phyloP scores from a whole-genome alignment of 2,797 vertebrate species.

The Cercopithecus hamlyni region DNA sequence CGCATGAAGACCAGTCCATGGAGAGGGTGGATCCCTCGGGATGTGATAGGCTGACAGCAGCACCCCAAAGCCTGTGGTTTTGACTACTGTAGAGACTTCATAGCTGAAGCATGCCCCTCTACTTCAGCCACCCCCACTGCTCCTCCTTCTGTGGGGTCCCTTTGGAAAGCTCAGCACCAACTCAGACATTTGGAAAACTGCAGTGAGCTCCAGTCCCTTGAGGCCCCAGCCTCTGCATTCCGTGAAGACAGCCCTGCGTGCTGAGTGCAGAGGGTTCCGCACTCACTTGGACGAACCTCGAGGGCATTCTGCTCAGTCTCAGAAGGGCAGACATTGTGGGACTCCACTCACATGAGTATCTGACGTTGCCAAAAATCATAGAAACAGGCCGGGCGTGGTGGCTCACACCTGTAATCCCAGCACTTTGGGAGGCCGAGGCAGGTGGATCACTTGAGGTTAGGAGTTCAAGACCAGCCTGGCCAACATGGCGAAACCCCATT shows the following conservation, averaged over 20 bases:
- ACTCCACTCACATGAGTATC: neutral
- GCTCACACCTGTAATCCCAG: too few relatives aligned
- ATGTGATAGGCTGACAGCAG: neutral
- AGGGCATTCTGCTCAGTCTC: too few relatives aligned
- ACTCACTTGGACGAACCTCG: accelerated
- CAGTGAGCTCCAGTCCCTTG: neutral
- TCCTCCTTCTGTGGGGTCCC: neutral
- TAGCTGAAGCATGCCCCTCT: neutral
- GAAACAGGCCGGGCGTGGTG: accelerated
- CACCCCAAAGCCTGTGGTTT: neutral
- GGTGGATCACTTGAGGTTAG: too few relatives aligned
- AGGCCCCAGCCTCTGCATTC: accelerated
- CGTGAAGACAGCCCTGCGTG: neutral
- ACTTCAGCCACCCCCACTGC: neutral
- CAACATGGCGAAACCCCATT: too few relatives aligned
- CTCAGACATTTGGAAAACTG: neutral
- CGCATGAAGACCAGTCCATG: neutral
- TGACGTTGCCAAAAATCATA: neutral
- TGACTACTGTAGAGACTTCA: neutral
- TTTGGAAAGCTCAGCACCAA: neutral
- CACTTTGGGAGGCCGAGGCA: too few relatives aligned
- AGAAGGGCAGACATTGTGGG: neutral
- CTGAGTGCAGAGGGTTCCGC: too few relatives aligned
- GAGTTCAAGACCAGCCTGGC: too few relatives aligned
- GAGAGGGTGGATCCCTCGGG: neutral